Evolutionary conservation across 2,113 vertebrate genomes (phyloP).

Genomic region (Oryzias celebensis): DNA sequence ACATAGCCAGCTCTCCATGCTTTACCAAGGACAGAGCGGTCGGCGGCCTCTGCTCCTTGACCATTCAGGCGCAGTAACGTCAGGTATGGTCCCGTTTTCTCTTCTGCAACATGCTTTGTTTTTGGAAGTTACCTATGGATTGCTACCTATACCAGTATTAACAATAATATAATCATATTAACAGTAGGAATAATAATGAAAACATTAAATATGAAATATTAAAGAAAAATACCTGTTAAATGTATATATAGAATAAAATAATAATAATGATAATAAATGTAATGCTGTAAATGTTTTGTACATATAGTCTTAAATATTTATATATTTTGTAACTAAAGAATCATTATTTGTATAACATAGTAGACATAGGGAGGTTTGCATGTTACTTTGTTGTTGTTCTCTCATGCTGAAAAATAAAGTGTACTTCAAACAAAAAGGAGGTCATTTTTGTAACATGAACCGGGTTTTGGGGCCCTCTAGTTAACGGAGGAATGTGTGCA

Average conservation of each 20-base stretch:
- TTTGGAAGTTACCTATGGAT: constrained; percentile 69
- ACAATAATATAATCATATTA: constrained; percentile 38
- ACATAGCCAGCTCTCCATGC: constrained; percentile 76
- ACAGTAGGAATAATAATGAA: constrained; percentile 48
- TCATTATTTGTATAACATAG: constrained; percentile 84
- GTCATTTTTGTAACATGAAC: constrained; percentile 14
- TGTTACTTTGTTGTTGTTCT: constrained; percentile 77
- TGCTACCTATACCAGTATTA: constrained; percentile 57
- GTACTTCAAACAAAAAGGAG: constrained; percentile 72
- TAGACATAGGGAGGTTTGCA: constrained; percentile 85
- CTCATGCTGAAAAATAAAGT: constrained; percentile 82
- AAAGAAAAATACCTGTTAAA: constrained; percentile 70
- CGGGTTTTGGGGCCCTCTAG: not conserved
- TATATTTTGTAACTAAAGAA: constrained; percentile 91
- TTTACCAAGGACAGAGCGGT: constrained; percentile 70
- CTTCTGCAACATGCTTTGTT: constrained; percentile 79
- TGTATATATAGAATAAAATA: constrained; percentile 79
- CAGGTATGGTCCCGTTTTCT: constrained; percentile 79
- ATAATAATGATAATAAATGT: constrained; percentile 67
- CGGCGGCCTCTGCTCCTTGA: constrained; percentile 66
- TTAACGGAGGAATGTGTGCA: not conserved
- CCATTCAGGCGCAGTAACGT: constrained; percentile 78
- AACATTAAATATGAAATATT: constrained; percentile 64
- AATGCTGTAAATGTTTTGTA: constrained; percentile 94
- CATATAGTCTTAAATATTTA: constrained; percentile 99